Conservation (phyloP, 1,140 invertebrate species). For the Ptiloglossa arizonensis region DNA sequence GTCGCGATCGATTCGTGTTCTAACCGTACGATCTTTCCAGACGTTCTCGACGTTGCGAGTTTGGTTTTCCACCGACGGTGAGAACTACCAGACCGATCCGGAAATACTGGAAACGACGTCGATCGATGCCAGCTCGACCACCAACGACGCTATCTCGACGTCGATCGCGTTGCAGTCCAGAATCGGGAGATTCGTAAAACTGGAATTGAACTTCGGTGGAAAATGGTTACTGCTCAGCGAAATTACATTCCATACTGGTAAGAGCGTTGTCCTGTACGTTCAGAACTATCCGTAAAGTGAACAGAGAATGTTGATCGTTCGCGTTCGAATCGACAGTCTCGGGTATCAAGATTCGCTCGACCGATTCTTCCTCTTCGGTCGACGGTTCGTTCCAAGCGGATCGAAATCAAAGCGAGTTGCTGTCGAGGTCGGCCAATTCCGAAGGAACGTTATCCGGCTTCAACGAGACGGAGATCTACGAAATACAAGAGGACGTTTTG, state of each 20-base stretch:
- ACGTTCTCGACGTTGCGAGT: conserved; percentile 87
- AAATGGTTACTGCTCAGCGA: conserved; percentile 95
- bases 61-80: conserved; percentile 91
- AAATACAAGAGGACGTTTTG: conserved; percentile 59
- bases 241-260: conserved; percentile 90
- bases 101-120: conserved; percentile 72
- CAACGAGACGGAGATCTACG: conserved; percentile 73
- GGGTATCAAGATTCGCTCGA: conserved; percentile 79
- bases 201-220: conserved; percentile 90
- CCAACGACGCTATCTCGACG: conserved; percentile 83
- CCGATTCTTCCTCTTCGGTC: conserved; percentile 61
- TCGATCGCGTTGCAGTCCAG: conserved; percentile 89
- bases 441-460: conserved; percentile 56
- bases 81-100: conserved; percentile 85
- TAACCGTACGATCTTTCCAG: conserved; percentile 73
- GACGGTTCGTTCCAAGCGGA: conserved; percentile 74
- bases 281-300: not conserved
- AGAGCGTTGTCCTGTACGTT: not conserved
- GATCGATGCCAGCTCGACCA: conserved; percentile 84
- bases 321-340: conserved; percentile 62
- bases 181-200: conserved; percentile 89
- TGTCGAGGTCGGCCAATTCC: conserved; percentile 8
- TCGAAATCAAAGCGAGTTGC: conserved; percentile 65
- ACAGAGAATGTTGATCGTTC: no score
- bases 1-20: not conserved